A percentile compares a stretch with the other conserved stretches of the same genome.
phyloP scores from a whole-genome alignment of 1,140 invertebrate species.

The Adelges cooleyi region DNA sequence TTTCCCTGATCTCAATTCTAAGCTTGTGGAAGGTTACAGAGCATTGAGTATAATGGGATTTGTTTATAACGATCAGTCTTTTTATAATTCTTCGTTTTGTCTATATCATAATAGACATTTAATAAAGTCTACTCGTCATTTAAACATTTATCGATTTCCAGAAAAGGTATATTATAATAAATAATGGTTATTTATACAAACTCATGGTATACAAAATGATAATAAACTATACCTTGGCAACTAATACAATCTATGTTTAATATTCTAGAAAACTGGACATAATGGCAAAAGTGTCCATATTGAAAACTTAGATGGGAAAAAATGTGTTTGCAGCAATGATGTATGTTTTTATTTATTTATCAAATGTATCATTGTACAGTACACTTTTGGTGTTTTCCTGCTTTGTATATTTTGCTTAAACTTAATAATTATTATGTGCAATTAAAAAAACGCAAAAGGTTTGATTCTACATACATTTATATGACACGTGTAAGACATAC shows the following conservation, averaged over 20 bases:
- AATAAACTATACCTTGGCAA: background rate
- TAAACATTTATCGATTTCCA: constrained; percentile 14
- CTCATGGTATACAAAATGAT: background rate
- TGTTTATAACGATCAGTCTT: constrained; percentile 2
- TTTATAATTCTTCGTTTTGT: background rate
- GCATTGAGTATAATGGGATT: constrained; percentile 11
- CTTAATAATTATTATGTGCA: too few relatives aligned
- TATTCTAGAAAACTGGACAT: background rate
- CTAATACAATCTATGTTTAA: background rate
- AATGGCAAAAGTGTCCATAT: background rate
- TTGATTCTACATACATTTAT: too few relatives aligned
- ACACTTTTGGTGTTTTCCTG: too few relatives aligned
- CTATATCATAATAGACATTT: constrained; percentile 3
- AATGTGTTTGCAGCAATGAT: too few relatives aligned
- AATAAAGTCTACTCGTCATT: constrained; percentile 9
- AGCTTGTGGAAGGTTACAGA: background rate
- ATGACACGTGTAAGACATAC: too few relatives aligned
- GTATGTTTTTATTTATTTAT: too few relatives aligned
- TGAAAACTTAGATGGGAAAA: too few relatives aligned
- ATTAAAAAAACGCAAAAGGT: too few relatives aligned
- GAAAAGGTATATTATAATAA: background rate
- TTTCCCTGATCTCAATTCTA: background rate
- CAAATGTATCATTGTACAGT: too few relatives aligned
- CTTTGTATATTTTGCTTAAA: too few relatives aligned
- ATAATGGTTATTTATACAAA: background rate